These are phyloP conservation scores for Archocentrus centrarchus DNA, from an alignment of 2,113 vertebrate genomes.

Conservation along the genomic window DNA sequence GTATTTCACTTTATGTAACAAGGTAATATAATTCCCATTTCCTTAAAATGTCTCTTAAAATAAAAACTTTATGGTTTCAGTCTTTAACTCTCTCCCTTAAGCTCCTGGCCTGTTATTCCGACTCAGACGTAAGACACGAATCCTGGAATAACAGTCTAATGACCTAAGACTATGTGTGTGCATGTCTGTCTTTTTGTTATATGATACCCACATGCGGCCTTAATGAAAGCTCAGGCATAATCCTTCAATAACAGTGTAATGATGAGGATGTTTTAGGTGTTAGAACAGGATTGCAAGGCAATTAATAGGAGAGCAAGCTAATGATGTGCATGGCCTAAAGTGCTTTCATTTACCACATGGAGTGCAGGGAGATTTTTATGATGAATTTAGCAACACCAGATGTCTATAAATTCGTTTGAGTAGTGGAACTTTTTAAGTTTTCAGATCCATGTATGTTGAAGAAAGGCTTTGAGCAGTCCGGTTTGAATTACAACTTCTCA, in stretches of 20 bases:
- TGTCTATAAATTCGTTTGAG: constrained; percentile 72
- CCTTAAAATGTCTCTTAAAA: constrained; percentile 44
- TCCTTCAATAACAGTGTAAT: constrained; percentile 71
- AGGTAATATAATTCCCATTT: constrained; percentile 30
- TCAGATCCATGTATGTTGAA: constrained; percentile 16
- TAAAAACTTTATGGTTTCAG: constrained; percentile 25
- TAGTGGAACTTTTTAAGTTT: constrained; percentile 39
- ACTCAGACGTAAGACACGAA: constrained; percentile 54
- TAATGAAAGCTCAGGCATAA: constrained; percentile 65
- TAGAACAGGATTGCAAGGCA: constrained; percentile 58
- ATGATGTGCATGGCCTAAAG: constrained; percentile 57
- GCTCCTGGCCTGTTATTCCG: constrained; percentile 54
- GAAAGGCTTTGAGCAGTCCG: constrained; percentile 25
- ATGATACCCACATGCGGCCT: constrained; percentile 42
- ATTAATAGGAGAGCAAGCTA: constrained; percentile 63
- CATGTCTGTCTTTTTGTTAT: constrained; percentile 45
- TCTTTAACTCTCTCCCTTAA: constrained; percentile 37
- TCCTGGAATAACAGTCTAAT: constrained; percentile 71
- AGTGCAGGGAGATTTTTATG: constrained; percentile 60
- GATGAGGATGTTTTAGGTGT: constrained; percentile 73
- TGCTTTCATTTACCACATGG: constrained; percentile 64
- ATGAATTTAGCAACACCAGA: constrained; percentile 76
- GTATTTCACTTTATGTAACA: constrained; percentile 19
- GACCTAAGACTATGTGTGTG: constrained; percentile 45
- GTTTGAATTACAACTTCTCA: constrained; percentile 24